phyloP scores from a whole-genome alignment of 2,888 invertebrate species.

The Aleiodes leptofemur region DNA sequence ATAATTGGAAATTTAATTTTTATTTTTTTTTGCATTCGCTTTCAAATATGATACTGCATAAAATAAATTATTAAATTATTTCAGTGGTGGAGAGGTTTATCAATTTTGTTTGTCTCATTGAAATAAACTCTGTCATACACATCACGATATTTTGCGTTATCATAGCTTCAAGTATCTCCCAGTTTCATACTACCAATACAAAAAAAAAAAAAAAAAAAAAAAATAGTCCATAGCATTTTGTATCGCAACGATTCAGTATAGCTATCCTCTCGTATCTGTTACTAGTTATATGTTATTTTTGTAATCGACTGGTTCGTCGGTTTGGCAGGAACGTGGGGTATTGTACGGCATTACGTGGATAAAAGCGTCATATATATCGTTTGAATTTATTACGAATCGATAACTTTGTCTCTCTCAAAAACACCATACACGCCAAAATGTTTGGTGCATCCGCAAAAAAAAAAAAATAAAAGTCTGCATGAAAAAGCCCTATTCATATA shows the following conservation, averaged over 20 bases:
- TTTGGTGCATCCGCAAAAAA: slow-evolving; percentile 47
- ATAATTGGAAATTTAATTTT: too few relatives aligned
- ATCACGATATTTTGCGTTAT: not conserved
- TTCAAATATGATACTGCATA: too few relatives aligned
- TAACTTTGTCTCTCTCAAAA: slow-evolving; percentile 55
- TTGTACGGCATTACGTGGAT: slow-evolving; percentile 65
- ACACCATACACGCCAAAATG: slow-evolving; percentile 39
- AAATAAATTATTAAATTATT: not conserved
- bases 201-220: slow-evolving; percentile 12
- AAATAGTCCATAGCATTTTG: not conserved
- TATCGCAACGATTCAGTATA: not conserved
- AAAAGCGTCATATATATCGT: slow-evolving; percentile 63
- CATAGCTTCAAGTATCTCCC: slow-evolving; percentile 36
- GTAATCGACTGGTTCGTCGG: slow-evolving; percentile 61
- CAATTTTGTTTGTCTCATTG: too few relatives aligned
- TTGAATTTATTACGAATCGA: slow-evolving; percentile 67
- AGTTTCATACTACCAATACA: slow-evolving; percentile 37
- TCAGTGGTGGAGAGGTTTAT: slow-evolving; percentile 5
- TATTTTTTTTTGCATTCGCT: too few relatives aligned
- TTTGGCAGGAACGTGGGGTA: slow-evolving; percentile 53
- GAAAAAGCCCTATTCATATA: not conserved
- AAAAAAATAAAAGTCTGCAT: slow-evolving; percentile 42
- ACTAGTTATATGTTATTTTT: slow-evolving; percentile 52
- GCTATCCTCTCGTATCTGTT: slow-evolving; percentile 17
- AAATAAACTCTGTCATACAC: not conserved